These are phyloP conservation scores for Dasypus novemcinctus DNA, from an alignment of 2,113 vertebrate species.

Conservation along the genomic window DNA sequence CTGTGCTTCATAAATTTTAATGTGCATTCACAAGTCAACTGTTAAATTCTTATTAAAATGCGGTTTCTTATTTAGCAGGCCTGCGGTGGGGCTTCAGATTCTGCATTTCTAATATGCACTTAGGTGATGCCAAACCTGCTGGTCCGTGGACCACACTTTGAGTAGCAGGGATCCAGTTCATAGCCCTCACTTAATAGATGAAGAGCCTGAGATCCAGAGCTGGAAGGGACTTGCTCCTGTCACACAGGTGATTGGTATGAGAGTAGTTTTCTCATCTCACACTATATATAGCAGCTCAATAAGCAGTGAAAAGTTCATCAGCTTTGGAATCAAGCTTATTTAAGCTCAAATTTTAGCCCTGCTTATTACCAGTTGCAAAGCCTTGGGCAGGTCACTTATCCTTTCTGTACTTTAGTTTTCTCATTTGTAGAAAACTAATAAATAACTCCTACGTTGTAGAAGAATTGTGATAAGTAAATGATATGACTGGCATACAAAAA, in stretches of 20 bases:
- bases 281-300: not conserved
- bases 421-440: constrained; percentile 33
- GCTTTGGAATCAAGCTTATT: not conserved
- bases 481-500: not conserved
- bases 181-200: not conserved
- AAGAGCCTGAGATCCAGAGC: not conserved
- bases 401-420: not conserved
- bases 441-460: constrained; percentile 14
- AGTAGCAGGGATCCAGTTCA: not conserved
- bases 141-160: not conserved
- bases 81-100: not conserved
- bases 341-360: not conserved
- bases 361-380: not conserved
- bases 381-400: not conserved
- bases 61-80: not conserved
- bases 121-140: not conserved
- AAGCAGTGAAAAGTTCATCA: not conserved
- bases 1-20: not conserved
- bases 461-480: not conserved
- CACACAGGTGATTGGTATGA: not conserved
- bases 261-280: not conserved
- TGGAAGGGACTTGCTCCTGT: not conserved
- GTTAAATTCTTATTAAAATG: not conserved
- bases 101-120: not conserved
- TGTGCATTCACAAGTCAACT: not conserved